These are phyloP conservation scores for Argyra leucocephala DNA, from an alignment of 2,888 invertebrate genomes.

Conservation along the genomic window DNA sequence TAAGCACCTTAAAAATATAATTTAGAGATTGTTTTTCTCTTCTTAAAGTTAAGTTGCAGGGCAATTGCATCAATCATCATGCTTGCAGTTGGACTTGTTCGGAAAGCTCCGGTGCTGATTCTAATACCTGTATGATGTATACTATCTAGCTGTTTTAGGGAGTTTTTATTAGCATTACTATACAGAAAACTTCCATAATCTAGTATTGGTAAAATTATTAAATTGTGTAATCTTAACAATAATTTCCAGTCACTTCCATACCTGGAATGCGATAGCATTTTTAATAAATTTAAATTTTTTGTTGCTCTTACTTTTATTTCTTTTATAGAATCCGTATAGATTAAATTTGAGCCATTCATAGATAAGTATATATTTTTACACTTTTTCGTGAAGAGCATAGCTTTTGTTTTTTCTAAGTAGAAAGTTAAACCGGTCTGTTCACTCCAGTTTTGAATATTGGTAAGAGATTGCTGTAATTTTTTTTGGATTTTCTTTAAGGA, in stretches of 20 bases:
- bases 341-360: too few relatives aligned
- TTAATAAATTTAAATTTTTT: too few relatives aligned
- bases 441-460: not conserved
- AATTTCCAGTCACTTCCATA: too few relatives aligned
- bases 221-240: too few relatives aligned
- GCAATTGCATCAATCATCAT: conserved; percentile 8
- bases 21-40: conserved; percentile 1
- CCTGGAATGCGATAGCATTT: too few relatives aligned
- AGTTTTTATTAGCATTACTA: too few relatives aligned
- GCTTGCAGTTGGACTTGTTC: conserved; percentile 1
- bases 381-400: conserved; percentile 2
- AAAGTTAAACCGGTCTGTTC: not conserved
- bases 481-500: not conserved
- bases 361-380: not conserved
- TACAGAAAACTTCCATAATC: too few relatives aligned
- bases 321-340: too few relatives aligned
- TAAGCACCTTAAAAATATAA: not conserved
- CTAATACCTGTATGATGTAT: conserved; percentile 11
- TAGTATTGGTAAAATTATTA: too few relatives aligned
- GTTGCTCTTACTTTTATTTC: too few relatives aligned
- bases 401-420: not conserved
- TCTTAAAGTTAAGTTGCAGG: not conserved
- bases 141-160: not conserved
- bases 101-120: conserved; percentile 10
- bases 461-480: not conserved